Percentiles rank a stretch among this genome's conserved stretches.
Conservation (phyloP, 2,797 vertebrate species). For the Thripadectes ignobilis region DNA sequence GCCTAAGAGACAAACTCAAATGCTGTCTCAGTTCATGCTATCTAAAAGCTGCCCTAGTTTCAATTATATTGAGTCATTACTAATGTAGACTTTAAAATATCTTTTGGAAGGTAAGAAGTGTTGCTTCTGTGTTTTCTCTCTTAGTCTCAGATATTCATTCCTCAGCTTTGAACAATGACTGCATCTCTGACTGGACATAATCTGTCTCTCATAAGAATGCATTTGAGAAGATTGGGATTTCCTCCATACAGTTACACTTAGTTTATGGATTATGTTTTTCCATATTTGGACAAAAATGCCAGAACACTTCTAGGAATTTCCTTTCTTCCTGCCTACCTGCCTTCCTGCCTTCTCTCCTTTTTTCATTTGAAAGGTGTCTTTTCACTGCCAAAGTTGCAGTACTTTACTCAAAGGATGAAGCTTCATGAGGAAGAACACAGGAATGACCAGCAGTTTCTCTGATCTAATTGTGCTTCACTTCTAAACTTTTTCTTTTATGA, state of each 20-base stretch:
- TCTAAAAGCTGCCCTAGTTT: not conserved
- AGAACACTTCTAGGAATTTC: not conserved
- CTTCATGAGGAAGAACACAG: not conserved
- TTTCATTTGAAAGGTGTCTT: not conserved
- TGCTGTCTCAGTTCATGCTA: not conserved
- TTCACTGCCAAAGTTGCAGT: not conserved
- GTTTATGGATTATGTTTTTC: not conserved
- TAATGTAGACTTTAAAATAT: not conserved
- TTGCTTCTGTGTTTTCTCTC: not conserved
- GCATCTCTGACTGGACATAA: not conserved
- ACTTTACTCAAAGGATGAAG: not conserved
- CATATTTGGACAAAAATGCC: not conserved
- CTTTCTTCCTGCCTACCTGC: not conserved
- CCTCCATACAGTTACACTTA: not conserved
- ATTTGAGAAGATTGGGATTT: not conserved
- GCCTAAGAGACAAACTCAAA: not conserved
- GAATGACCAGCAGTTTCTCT: not conserved
- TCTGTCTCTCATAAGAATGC: not conserved
- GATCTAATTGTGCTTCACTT: not conserved
- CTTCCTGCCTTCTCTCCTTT: not conserved
- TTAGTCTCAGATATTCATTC: not conserved
- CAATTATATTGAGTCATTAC: not conserved
- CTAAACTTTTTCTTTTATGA: constrained; percentile 16
- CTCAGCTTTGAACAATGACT: not conserved
- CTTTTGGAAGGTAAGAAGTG: not conserved